These are phyloP conservation scores for Epinephelus cyanopodus DNA, from an alignment of 2,113 vertebrate species.

Conservation along the genomic window DNA sequence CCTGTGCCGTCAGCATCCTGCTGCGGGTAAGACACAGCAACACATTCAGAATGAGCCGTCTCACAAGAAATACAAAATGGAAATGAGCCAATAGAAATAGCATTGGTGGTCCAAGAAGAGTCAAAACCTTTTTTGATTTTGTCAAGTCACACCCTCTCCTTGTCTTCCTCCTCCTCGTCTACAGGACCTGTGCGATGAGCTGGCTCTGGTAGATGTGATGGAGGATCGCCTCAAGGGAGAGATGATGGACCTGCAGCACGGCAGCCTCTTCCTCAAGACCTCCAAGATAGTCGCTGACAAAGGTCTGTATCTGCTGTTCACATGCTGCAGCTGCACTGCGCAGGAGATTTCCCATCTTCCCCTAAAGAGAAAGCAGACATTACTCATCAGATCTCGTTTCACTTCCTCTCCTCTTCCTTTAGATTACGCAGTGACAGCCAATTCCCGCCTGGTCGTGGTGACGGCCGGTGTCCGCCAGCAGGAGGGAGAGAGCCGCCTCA, in stretches of 20 bases:
- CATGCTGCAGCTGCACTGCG: not conserved
- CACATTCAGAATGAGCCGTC: too few species aligned
- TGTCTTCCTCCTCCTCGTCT: not conserved
- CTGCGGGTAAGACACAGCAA: conserved; percentile 81
- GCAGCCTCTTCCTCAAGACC: conserved; percentile 94
- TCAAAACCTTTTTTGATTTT: too few species aligned
- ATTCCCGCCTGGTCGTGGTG: conserved; percentile 94
- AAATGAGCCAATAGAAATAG: too few species aligned
- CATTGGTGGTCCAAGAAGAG: too few species aligned
- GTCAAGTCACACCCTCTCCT: too few species aligned
- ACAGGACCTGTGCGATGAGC: conserved; percentile 92
- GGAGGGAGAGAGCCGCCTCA: conserved; percentile 96
- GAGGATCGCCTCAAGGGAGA: conserved; percentile 98
- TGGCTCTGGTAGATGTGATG: conserved; percentile 95
- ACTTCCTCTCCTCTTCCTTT: not conserved
- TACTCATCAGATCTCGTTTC: not conserved
- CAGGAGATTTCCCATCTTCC: too few species aligned
- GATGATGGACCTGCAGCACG: conserved; percentile 97
- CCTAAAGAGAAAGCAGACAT: not conserved
- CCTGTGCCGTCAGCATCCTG: conserved; percentile 93
- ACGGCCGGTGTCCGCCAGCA: conserved; percentile 97
- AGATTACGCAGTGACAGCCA: conserved; percentile 95
- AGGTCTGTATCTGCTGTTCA: conserved; percentile 80
- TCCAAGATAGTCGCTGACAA: conserved; percentile 94
- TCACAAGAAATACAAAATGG: too few species aligned